Percentiles rank a stretch among this genome's conserved stretches.
Conservation (phyloP, 2,797 vertebrate genomes). For the Erithacus rubecula region DNA sequence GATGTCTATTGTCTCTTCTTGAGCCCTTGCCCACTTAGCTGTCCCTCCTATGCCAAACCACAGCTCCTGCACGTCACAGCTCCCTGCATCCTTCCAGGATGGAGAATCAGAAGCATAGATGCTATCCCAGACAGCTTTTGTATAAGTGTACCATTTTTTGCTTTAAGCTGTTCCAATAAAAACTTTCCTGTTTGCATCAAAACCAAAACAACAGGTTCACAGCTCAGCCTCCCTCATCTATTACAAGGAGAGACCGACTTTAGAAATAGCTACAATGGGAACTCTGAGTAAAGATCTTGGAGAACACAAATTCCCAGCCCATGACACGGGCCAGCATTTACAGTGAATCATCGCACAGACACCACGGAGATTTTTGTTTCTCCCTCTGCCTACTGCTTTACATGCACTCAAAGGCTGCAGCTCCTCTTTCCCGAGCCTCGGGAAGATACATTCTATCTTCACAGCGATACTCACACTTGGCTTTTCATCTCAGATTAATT, state of each 20-base stretch:
- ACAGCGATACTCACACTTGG: not conserved
- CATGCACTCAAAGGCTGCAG: not conserved
- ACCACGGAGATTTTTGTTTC: not conserved
- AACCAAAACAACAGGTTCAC: slow-evolving; percentile 32
- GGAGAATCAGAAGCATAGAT: not conserved
- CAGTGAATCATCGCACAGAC: slow-evolving; percentile 4
- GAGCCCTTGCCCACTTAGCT: not conserved
- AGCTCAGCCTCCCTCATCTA: not conserved
- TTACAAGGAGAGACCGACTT: not conserved
- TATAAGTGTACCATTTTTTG: not conserved
- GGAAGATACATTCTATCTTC: not conserved
- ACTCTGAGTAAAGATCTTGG: not conserved
- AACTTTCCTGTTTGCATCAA: slow-evolving; percentile 13
- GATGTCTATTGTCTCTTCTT: not conserved
- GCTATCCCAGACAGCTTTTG: not conserved
- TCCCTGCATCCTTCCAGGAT: not conserved
- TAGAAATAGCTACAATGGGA: slow-evolving; percentile 6
- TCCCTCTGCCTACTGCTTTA: not conserved
- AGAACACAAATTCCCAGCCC: not conserved
- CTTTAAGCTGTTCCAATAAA: slow-evolving; percentile 33
- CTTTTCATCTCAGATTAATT: not conserved
- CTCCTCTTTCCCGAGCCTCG: not conserved
- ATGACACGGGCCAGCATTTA: not conserved
- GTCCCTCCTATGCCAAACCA: not conserved
- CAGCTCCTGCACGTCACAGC: not conserved